These are phyloP conservation scores for Lota lota DNA, from an alignment of 2,113 vertebrate genomes.

Conservation along the genomic window DNA sequence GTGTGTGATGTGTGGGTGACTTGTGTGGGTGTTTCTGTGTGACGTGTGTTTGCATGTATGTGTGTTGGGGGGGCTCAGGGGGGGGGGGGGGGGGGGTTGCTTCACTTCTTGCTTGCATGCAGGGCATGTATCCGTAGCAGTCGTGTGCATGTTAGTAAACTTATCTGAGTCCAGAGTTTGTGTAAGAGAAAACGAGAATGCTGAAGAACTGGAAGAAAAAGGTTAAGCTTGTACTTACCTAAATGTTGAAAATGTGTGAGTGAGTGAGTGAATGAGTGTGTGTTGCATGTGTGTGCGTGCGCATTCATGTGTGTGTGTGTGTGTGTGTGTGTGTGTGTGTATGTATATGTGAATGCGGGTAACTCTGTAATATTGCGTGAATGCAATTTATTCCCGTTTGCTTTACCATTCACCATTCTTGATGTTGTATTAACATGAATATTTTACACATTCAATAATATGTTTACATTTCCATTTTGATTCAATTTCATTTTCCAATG, in stretches of 20 bases:
- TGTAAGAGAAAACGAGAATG: too few relatives aligned
- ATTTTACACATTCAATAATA: conserved; percentile 27
- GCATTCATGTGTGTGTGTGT: background rate
- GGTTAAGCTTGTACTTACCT: too few relatives aligned
- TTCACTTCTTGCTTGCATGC: background rate
- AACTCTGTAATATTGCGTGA: background rate
- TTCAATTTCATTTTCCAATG: background rate
- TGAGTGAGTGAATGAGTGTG: background rate
- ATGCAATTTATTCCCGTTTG: conserved; percentile 7
- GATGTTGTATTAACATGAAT: conserved; percentile 35
- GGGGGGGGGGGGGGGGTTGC: background rate
- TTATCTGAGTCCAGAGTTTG: too few relatives aligned
- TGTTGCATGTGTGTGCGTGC: background rate
- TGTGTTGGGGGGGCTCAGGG: background rate
- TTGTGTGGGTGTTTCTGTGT: background rate
- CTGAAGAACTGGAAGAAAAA: too few relatives aligned
- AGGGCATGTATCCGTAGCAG: too few relatives aligned
- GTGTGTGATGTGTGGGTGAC: conserved; percentile 1
- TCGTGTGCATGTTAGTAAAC: too few relatives aligned
- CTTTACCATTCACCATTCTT: conserved; percentile 8
- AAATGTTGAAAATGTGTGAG: too few relatives aligned
- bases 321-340: background rate
- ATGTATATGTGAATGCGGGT: background rate
- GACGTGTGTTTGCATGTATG: background rate
- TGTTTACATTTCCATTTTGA: conserved; percentile 14